Conservation (phyloP, 2,888 invertebrate species). For the Glaucopsyche alexis region DNA sequence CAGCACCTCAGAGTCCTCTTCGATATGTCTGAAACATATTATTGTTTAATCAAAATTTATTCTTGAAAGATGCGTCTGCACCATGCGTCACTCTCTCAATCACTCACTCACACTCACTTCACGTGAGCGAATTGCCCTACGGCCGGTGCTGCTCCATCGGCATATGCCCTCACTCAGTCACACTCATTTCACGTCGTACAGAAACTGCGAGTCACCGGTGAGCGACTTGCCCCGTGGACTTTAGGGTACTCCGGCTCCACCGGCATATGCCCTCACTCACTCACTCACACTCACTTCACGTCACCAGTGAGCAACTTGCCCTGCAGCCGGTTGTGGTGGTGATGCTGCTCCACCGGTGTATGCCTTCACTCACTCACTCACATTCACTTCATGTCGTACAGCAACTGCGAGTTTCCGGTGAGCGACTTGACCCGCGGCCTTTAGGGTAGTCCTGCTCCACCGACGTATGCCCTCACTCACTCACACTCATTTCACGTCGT, state of each 20-base stretch:
- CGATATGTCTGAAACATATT: slow-evolving; percentile 83
- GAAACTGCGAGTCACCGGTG: slow-evolving; percentile 82
- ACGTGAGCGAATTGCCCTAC: slow-evolving; percentile 82
- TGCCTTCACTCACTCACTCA: slow-evolving; percentile 47
- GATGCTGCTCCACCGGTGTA: slow-evolving; percentile 57
- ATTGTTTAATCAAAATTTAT: too few species aligned
- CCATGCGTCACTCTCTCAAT: too few species aligned
- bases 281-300: slow-evolving; percentile 79
- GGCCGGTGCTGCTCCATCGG: slow-evolving; percentile 62
- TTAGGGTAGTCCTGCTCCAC: slow-evolving; percentile 72
- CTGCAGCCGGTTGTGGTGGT: slow-evolving; percentile 82
- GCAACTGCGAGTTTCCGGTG: slow-evolving; percentile 82
- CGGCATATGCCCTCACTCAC: slow-evolving; percentile 52
- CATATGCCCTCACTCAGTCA: slow-evolving; percentile 46
- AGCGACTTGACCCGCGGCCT: slow-evolving; percentile 81
- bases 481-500: slow-evolving; percentile 82
- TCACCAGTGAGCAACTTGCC: slow-evolving; percentile 84
- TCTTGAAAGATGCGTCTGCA: too few species aligned
- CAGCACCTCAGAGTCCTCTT: slow-evolving; percentile 86
- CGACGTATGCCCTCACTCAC: slow-evolving; percentile 52
- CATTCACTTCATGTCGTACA: slow-evolving; percentile 65
- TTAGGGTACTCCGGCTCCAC: slow-evolving; percentile 66
- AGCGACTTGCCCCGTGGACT: slow-evolving; percentile 81
- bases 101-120: slow-evolving; percentile 82
- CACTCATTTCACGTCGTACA: slow-evolving; percentile 65